Percentiles rank a stretch among this genome's conserved stretches.
Evolutionary conservation across 2,888 invertebrate genomes (phyloP).

Genomic region (Plagodis pulveraria): DNA sequence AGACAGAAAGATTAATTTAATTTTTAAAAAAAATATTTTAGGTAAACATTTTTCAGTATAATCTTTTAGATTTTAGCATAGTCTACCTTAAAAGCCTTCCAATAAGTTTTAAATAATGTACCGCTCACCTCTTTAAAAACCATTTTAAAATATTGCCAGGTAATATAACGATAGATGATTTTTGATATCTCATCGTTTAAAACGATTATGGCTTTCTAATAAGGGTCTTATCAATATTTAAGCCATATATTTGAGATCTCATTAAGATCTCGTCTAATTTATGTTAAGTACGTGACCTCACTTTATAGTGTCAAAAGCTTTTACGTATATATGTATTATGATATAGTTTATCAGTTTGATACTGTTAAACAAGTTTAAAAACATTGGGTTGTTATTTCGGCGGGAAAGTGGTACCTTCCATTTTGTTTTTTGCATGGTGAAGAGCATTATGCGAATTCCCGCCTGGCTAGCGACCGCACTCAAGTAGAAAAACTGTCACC

Average conservation of each 20-base stretch:
- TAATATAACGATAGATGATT: constrained; percentile 4
- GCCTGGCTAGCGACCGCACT: too few relatives aligned
- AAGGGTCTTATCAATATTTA: constrained; percentile 29
- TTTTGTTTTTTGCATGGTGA: too few relatives aligned
- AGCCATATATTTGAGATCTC: constrained; percentile 48
- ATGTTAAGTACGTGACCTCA: constrained; percentile 49
- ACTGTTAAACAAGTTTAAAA: constrained; percentile 1
- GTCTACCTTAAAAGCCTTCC: too few relatives aligned
- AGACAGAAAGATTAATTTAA: too few relatives aligned
- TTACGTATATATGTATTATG: constrained; percentile 9
- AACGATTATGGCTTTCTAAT: constrained; percentile 30
- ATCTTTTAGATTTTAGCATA: too few relatives aligned
- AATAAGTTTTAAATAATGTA: too few relatives aligned
- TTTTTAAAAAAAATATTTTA: too few relatives aligned
- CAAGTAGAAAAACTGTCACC: too few relatives aligned
- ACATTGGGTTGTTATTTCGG: too few relatives aligned
- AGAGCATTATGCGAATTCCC: too few relatives aligned
- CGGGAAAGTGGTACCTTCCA: too few relatives aligned
- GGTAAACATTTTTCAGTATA: too few relatives aligned
- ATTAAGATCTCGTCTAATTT: constrained; percentile 56
- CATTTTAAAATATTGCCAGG: neutral
- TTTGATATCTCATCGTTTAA: constrained; percentile 15
- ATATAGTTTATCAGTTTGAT: constrained; percentile 8
- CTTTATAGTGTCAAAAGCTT: constrained; percentile 35
- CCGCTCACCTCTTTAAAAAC: neutral